Percentiles rank a stretch among this genome's conserved stretches.
These are phyloP conservation scores for Bombyx mandarina DNA, from an alignment of 1,140 invertebrate species.

Conservation along the genomic window DNA sequence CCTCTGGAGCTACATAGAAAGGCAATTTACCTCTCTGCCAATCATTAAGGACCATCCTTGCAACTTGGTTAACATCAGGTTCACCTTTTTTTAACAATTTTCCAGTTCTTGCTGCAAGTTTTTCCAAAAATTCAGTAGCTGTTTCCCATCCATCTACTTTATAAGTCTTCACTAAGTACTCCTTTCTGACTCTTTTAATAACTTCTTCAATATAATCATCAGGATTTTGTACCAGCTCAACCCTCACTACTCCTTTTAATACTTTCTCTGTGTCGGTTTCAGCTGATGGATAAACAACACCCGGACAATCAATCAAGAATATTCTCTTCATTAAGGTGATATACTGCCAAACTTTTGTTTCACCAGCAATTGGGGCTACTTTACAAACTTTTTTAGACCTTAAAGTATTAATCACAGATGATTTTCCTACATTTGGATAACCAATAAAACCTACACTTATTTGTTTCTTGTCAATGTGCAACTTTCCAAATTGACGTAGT, in stretches of 20 bases:
- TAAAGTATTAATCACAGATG: constrained; percentile 97
- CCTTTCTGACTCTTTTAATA: constrained; percentile 88
- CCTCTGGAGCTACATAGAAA: constrained; percentile 91
- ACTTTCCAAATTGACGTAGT: constrained; percentile 95
- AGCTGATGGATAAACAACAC: constrained; percentile 95
- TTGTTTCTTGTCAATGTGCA: constrained; percentile 96
- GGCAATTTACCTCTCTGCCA: constrained; percentile 98
- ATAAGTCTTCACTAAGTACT: constrained; percentile 95
- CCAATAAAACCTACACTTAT: constrained; percentile 99
- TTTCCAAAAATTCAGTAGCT: constrained; percentile 92
- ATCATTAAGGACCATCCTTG: constrained; percentile 98
- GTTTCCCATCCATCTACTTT: constrained; percentile 86
- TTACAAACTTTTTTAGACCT: constrained; percentile 97
- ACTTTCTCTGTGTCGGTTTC: constrained; percentile 97
- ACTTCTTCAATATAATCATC: constrained; percentile 94
- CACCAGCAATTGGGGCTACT: constrained; percentile 98
- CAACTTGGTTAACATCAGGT: constrained; percentile 89
- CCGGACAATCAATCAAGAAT: constrained; percentile 99
- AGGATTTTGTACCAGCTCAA: constrained; percentile 94
- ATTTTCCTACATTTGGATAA: constrained; percentile 99
- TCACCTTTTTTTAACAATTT: constrained; percentile 97
- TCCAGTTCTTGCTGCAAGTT: constrained; percentile 87
- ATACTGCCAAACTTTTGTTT: constrained; percentile 99
- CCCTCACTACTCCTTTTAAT: constrained; percentile 94
- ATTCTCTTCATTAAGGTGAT: constrained; percentile 98